These are phyloP conservation scores for Danio albolineatus DNA, from an alignment of 2,797 vertebrate species.

Conservation along the genomic window DNA sequence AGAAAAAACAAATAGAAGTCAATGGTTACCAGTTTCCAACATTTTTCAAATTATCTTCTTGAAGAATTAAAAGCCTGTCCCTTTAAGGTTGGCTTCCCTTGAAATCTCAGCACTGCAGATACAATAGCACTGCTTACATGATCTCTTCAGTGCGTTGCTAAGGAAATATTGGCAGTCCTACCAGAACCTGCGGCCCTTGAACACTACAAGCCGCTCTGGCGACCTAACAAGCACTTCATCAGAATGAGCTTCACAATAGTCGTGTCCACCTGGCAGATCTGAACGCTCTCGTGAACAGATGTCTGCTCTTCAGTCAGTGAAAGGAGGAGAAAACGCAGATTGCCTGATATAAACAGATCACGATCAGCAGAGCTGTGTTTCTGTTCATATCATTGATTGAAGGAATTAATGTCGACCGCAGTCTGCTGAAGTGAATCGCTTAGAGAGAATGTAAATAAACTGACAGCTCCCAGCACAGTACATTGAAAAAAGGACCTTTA, in stretches of 20 bases:
- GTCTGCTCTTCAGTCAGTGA: background rate
- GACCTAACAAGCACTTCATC: slow-evolving; percentile 8
- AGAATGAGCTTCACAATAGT: slow-evolving; percentile 4
- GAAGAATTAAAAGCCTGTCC: too few relatives aligned
- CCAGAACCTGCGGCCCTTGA: background rate
- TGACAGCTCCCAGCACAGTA: too few relatives aligned
- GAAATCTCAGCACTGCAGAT: background rate
- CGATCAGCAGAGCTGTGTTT: background rate
- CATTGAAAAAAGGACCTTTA: too few relatives aligned
- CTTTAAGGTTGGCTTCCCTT: background rate
- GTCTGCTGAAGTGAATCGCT: background rate
- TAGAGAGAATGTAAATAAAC: too few relatives aligned
- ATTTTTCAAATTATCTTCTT: too few relatives aligned
- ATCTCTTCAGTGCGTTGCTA: slow-evolving; percentile 4
- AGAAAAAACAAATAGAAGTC: too few relatives aligned
- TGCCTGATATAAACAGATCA: too few relatives aligned
- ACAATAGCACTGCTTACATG: background rate
- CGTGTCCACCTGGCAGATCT: background rate
- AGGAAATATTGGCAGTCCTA: background rate
- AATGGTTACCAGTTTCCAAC: too few relatives aligned
- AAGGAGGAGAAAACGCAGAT: background rate
- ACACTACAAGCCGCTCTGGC: background rate
- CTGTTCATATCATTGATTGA: background rate
- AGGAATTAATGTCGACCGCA: background rate
- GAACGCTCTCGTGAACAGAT: background rate